These are phyloP conservation scores for Hippopotamyrus pictus DNA, from an alignment of 2,797 vertebrate species.

Conservation along the genomic window DNA sequence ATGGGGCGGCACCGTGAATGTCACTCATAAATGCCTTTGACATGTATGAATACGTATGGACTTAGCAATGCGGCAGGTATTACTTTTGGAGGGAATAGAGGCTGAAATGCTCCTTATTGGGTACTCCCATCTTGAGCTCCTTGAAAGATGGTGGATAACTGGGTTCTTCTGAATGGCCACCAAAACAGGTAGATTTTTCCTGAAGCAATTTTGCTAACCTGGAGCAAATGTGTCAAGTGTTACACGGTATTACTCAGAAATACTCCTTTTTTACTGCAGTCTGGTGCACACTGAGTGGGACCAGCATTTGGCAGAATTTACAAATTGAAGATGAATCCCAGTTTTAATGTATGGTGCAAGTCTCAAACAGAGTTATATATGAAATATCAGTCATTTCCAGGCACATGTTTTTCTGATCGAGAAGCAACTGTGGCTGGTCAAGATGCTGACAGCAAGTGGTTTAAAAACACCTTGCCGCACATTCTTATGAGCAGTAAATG, in stretches of 20 bases:
- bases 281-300: neutral
- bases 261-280: neutral
- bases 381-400: neutral
- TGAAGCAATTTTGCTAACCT: neutral
- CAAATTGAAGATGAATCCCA: neutral
- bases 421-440: neutral
- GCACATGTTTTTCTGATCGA: neutral
- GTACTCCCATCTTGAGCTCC: neutral
- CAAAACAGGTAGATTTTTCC: neutral
- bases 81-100: neutral
- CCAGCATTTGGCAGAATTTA: neutral
- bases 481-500: neutral
- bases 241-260: neutral
- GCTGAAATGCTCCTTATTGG: neutral
- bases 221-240: neutral
- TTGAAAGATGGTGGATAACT: neutral
- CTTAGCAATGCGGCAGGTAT: neutral
- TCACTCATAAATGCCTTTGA: neutral
- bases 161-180: neutral
- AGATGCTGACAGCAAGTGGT: neutral
- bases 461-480: neutral
- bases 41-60: neutral
- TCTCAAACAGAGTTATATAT: neutral
- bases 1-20: slow-evolving; percentile 10
- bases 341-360: neutral